These are phyloP conservation scores for Florisuga fusca DNA, from an alignment of 2,797 vertebrate genomes.

Conservation along the genomic window DNA sequence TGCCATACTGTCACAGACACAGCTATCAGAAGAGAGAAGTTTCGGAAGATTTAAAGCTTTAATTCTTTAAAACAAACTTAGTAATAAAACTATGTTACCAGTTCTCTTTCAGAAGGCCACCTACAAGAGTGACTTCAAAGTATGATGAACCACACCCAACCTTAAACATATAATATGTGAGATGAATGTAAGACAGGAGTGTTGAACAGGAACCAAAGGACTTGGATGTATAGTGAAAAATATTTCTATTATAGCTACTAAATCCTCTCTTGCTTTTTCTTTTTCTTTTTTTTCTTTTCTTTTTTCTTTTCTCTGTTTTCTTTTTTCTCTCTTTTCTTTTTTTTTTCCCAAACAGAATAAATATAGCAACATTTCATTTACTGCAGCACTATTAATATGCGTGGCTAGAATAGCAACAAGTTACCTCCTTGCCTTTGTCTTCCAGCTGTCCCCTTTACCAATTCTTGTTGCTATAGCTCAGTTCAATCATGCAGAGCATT, in stretches of 20 bases:
- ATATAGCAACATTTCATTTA: neutral
- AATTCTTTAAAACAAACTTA: neutral
- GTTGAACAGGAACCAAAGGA: conserved; percentile 11
- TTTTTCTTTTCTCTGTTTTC: no score
- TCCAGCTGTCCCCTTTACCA: neutral
- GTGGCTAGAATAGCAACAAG: neutral
- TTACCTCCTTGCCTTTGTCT: neutral
- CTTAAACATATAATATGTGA: neutral
- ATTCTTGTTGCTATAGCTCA: neutral
- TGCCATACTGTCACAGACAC: accelerated
- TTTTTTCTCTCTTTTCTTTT: neutral
- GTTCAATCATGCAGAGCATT: neutral
- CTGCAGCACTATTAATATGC: neutral
- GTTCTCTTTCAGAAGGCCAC: neutral
- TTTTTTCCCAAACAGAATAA: neutral
- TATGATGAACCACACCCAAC: neutral
- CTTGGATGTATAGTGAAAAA: neutral
- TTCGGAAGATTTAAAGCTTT: neutral
- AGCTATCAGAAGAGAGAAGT: neutral
- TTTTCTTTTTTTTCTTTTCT: neutral
- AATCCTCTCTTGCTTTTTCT: neutral
- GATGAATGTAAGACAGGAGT: neutral
- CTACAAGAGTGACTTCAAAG: neutral
- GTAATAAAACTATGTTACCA: neutral
- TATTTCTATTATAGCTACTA: neutral